Evolutionary conservation across 2,888 invertebrate genomes (phyloP).

Genomic region (Cheilosia urbana): DNA sequence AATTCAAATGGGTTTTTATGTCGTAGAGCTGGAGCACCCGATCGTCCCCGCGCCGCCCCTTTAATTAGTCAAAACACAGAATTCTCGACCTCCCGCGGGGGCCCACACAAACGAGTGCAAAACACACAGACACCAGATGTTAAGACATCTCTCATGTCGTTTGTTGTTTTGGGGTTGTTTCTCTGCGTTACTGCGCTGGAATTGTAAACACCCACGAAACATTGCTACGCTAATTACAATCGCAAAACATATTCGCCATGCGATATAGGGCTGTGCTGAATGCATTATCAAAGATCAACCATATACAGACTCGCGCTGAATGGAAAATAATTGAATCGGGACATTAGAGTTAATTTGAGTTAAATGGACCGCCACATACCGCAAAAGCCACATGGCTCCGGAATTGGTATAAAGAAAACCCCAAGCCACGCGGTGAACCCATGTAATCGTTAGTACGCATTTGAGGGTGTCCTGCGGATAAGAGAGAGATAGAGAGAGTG

Average conservation of each 20-base stretch:
- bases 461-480: constrained; percentile 52
- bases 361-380: constrained; percentile 68
- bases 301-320: constrained; percentile 53
- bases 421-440: constrained; percentile 43
- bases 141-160: constrained; percentile 60
- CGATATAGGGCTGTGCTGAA: constrained; percentile 27
- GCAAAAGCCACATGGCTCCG: constrained; percentile 57
- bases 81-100: not conserved
- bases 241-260: constrained; percentile 57
- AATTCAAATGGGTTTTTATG: constrained; percentile 38
- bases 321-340: constrained; percentile 73
- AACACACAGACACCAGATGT: constrained; percentile 69
- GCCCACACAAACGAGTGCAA: constrained; percentile 23
- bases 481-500: constrained; percentile 47
- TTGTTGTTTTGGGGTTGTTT: constrained; percentile 13
- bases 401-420: constrained; percentile 19
- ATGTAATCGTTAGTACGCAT: constrained; percentile 65
- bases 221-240: constrained; percentile 71
- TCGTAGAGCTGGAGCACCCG: not conserved
- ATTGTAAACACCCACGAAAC: constrained; percentile 72
- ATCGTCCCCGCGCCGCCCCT: constrained; percentile 13
- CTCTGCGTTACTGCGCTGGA: constrained; percentile 16
- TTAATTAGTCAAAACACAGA: constrained; percentile 58
- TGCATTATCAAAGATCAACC: constrained; percentile 62
- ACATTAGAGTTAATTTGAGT: constrained; percentile 66